Base-by-base conservation (phyloP, 2,797 vertebrate species). In the Alectoris magna region DNA sequence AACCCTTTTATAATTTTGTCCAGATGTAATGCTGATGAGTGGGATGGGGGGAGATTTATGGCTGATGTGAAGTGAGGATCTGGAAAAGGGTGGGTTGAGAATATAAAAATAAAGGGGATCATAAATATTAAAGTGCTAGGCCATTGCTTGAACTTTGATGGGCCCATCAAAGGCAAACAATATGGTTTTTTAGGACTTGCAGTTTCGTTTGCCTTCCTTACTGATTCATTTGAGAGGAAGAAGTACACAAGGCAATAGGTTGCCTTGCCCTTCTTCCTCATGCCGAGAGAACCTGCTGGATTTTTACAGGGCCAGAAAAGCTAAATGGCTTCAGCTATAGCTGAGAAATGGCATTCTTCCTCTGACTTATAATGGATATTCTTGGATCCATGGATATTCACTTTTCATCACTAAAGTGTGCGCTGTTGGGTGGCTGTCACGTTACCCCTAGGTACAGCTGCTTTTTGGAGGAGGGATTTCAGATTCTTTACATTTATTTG, bases 91-190 rank as follows among this genome's bases (percentile, higher is more conserved):
- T 60, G 77, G 77, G 56, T 63, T 88, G 63, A 88, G 71, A 88
- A 91, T 86, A 92, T 81, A 94, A 95, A 95, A 93, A 91, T 92
- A 94, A 94, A 86, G 87, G 76, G 60, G 85, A 66, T 73, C 88
- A 90, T 86, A 91, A 90, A 89, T 89, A 94, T 48, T 94, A 46
- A 89, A 89, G 64, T 84, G 67, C 48, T 56, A 56, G 79, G 63
- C 67, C 29, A 11, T 88, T 81, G 76, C 70, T 49, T 84, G 56
- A 94, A 86, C 83, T 92, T 81, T 68, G 81, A 84, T 14, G 5
- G 53, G 77, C 56, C n/a, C 64, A 84, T 95, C 87, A 92, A 94
- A 95, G 67, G 79, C 67, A 91, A 91, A 76, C 73, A 76, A 0
- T 38, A 81, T 73, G 39, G 10, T 63, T 90, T 96, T 93, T 84